Evolutionary conservation across 2,797 vertebrate species (phyloP).

Genomic region (Euthynnus affinis): DNA sequence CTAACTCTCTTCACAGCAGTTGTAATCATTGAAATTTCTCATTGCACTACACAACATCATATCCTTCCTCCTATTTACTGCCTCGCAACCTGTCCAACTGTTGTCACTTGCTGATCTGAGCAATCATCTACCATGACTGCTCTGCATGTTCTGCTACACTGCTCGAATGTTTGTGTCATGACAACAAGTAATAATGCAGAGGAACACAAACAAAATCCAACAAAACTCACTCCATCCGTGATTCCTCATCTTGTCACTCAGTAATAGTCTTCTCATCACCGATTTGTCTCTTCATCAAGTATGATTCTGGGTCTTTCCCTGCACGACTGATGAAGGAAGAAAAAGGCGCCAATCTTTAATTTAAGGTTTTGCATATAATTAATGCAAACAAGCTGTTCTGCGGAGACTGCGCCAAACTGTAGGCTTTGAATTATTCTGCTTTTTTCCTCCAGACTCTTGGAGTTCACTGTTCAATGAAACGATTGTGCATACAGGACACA

Average conservation of each 20-base stretch:
- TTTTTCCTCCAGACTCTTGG: constrained; percentile 35
- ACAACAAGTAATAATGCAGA: constrained; percentile 1
- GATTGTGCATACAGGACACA: constrained; percentile 32
- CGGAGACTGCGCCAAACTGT: constrained; percentile 39
- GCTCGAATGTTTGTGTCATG: neutral
- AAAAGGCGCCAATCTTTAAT: constrained; percentile 63
- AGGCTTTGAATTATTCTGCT: constrained; percentile 57
- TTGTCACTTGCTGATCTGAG: constrained; percentile 31
- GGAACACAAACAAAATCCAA: constrained; percentile 7
- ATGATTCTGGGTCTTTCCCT: constrained; percentile 45
- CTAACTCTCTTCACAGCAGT: neutral
- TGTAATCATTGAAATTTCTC: constrained; percentile 29
- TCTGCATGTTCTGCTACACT: constrained; percentile 14
- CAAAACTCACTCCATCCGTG: neutral
- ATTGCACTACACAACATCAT: neutral
- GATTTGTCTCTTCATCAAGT: constrained; percentile 39
- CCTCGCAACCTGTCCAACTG: neutral
- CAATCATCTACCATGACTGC: neutral
- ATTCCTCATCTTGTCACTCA: constrained; percentile 31
- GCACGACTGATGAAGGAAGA: constrained; percentile 35
- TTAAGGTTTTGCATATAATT: constrained; percentile 67
- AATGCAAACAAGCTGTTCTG: constrained; percentile 68
- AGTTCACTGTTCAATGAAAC: constrained; percentile 50
- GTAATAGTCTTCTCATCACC: constrained; percentile 24
- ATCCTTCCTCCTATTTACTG: constrained; percentile 8